Conservation (phyloP, 2,113 vertebrate genomes). For the Rhea americana region DNA sequence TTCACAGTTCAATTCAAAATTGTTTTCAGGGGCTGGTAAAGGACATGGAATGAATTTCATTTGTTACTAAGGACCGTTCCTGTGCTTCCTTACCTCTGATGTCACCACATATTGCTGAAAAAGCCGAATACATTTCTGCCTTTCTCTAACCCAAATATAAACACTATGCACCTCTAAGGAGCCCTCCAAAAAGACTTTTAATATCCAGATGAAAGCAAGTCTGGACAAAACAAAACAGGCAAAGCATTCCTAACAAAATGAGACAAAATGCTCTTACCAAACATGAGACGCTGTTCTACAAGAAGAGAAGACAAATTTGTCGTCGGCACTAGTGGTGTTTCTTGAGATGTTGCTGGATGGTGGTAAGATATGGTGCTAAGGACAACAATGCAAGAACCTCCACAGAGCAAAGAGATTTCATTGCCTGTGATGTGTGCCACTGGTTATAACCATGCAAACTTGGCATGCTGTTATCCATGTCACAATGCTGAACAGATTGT, state of each 20-base stretch:
- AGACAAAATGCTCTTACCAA: background rate
- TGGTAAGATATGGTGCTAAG: slow-evolving; percentile 41
- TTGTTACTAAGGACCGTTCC: background rate
- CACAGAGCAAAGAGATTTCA: slow-evolving; percentile 28
- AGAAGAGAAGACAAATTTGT: background rate
- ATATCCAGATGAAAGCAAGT: background rate
- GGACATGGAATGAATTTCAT: background rate
- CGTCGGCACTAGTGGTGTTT: slow-evolving; percentile 32
- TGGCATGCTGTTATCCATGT: background rate
- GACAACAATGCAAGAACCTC: slow-evolving; percentile 5
- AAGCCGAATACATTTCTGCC: background rate
- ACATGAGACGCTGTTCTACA: rapidly evolving
- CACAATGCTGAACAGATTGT: slow-evolving; percentile 1
- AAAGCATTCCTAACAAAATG: background rate
- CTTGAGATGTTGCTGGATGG: slow-evolving; percentile 22
- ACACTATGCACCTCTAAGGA: background rate
- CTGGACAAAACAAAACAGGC: background rate
- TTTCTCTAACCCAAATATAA: background rate
- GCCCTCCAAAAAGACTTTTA: background rate
- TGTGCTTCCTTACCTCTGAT: background rate
- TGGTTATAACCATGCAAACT: slow-evolving; percentile 38
- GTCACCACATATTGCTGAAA: background rate
- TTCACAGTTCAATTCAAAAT: too few relatives aligned
- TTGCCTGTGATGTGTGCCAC: slow-evolving; percentile 37
- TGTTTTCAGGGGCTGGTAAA: background rate